Percentiles rank a stretch among this genome's conserved stretches.
phyloP scores from a whole-genome alignment of 2,113 vertebrate species.

The Macrotus californicus region DNA sequence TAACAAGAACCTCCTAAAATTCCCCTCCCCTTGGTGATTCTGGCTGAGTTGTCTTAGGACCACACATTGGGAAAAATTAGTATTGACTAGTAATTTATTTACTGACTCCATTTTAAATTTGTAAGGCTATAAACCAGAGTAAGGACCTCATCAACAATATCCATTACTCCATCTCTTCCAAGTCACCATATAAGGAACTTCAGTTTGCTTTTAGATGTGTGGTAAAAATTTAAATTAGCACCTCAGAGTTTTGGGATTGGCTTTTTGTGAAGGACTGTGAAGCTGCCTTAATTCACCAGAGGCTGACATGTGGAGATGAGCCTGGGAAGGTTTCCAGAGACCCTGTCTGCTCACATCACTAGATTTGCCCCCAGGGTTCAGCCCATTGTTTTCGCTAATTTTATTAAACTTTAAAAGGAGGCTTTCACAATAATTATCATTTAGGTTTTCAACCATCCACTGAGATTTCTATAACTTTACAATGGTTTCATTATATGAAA shows the following conservation, averaged over 20 bases:
- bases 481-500: neutral
- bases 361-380: neutral
- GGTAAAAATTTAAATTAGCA: neutral
- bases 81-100: neutral
- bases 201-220: neutral
- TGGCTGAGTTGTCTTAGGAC: neutral
- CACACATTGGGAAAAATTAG: neutral
- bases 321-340: neutral
- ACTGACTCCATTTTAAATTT: neutral
- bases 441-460: neutral
- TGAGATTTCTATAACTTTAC: conserved; percentile 35
- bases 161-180: neutral
- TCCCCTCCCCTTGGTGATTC: neutral
- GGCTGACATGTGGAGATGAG: neutral
- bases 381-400: neutral
- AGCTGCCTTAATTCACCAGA: neutral
- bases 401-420: conserved; percentile 42
- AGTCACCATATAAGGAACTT: neutral
- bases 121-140: neutral
- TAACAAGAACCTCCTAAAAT: neutral
- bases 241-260: neutral
- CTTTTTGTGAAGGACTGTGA: neutral
- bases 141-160: neutral
- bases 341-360: neutral
- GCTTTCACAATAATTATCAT: neutral